phyloP scores from a whole-genome alignment of 2,113 vertebrate genomes.

The Coreoperca whiteheadi region DNA sequence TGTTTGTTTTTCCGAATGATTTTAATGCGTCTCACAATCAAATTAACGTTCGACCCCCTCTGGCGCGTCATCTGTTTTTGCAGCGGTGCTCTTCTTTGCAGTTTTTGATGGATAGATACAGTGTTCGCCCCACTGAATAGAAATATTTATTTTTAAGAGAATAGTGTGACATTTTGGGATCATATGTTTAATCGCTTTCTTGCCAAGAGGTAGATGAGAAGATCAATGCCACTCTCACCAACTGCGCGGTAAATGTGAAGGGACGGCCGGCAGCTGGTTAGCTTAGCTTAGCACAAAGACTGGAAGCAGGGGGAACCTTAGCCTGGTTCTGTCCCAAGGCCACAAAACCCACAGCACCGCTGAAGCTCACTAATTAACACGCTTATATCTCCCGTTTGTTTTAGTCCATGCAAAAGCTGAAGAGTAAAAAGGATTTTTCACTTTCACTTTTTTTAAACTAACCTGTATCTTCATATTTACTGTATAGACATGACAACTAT shows the following conservation, averaged over 20 bases:
- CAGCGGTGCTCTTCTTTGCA: neutral
- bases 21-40: constrained; percentile 5
- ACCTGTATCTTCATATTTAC: neutral
- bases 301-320: neutral
- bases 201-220: neutral
- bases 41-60: constrained; percentile 1
- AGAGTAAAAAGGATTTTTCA: too few species aligned
- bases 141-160: neutral
- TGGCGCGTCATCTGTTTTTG: neutral
- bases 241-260: neutral
- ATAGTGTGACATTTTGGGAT: neutral
- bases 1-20: constrained; percentile 32
- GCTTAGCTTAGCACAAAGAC: neutral
- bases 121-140: neutral
- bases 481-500: neutral
- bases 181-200: neutral
- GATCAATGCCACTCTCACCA: neutral
- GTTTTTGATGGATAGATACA: neutral
- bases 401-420: neutral
- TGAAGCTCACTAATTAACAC: neutral
- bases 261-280: neutral
- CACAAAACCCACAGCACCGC: neutral
- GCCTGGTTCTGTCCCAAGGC: neutral
- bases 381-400: neutral
- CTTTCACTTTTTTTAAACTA: neutral